Evolutionary conservation across 2,888 invertebrate genomes (phyloP), one percentile per base, ranked within the genome.

Genomic region (Eupithecia subumbrata): DNA sequence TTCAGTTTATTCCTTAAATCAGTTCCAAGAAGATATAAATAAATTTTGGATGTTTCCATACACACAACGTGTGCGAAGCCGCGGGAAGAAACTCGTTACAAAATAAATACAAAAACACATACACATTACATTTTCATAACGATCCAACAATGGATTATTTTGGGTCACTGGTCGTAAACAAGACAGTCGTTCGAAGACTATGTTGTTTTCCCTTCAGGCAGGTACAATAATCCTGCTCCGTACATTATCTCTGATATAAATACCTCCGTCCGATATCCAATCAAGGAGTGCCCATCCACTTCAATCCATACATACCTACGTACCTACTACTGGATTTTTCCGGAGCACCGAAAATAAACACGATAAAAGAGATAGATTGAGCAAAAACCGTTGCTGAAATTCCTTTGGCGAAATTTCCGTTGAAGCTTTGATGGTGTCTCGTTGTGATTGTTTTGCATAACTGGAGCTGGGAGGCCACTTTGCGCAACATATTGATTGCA

Each of bases 371-470:
- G 69, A 75, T 71, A 75, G 79, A 77, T 79, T 82, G 76, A 76
- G 76, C 69, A 71, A 78, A 79, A 76, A 76, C 71, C 75, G 72
- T 71, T 78, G 79, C 63, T 68, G 70, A 79, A 78, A 78, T 73
- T 80, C 79, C 69, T 81, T 83, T 80, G 74, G 72, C 37, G 64
- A 64, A 68, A 76, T 80, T 80, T 75, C 74, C 63, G 79, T 66
- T 76, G 69, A 74, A 75, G 70, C 78, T 79, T 82, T 82, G 82
- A 81, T 78, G 77, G 77, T 72, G 79, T 73, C 69, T 80, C 76
- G 71, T 80, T 80, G 82, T 76, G 81, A 81, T 83, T 71, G 73
- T 81, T 84, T 83, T 82, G 81, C 73, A 76, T 72, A 77, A 74
- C 75, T 34, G 69, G 63, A 73, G 67, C 74, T 64, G n/a, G n/a